Percentiles rank a stretch among this genome's conserved stretches.
Conservation (phyloP, 2,113 vertebrate species). For the Corydoras sp. region DNA sequence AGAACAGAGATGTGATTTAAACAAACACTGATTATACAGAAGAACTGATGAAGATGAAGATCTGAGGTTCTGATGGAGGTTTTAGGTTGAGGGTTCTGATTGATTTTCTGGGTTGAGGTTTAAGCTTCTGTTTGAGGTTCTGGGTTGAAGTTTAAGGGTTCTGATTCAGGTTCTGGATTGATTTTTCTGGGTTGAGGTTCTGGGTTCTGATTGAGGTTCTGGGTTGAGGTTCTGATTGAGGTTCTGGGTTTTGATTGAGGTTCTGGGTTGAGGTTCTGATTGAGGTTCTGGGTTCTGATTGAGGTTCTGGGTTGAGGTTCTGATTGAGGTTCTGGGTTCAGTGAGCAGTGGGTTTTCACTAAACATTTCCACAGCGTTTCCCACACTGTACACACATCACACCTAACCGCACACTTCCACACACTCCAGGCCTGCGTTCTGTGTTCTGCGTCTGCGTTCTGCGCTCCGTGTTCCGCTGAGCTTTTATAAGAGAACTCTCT, state of each 20-base stretch:
- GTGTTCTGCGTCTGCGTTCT: no score
- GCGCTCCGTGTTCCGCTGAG: background rate
- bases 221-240: no score
- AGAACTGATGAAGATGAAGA: background rate
- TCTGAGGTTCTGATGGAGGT: no score
- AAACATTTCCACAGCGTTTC: no score
- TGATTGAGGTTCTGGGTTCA: background rate
- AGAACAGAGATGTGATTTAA: slow-evolving; percentile 11
- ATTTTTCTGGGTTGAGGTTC: no score
- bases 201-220: no score
- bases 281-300: background rate
- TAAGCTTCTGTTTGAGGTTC: background rate
- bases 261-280: background rate
- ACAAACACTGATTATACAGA: background rate
- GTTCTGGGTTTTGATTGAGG: no score
- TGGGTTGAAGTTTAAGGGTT: no score
- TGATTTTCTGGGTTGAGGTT: no score
- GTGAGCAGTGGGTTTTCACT: background rate
- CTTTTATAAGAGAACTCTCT: background rate
- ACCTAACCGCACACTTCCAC: background rate
- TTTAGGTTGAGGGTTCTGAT: no score
- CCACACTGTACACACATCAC: background rate
- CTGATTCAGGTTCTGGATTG: no score
- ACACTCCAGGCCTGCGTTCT: background rate
- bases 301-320: background rate